Evolutionary conservation across 2,888 invertebrate species (phyloP).

Genomic region (Trichacis sp.): DNA sequence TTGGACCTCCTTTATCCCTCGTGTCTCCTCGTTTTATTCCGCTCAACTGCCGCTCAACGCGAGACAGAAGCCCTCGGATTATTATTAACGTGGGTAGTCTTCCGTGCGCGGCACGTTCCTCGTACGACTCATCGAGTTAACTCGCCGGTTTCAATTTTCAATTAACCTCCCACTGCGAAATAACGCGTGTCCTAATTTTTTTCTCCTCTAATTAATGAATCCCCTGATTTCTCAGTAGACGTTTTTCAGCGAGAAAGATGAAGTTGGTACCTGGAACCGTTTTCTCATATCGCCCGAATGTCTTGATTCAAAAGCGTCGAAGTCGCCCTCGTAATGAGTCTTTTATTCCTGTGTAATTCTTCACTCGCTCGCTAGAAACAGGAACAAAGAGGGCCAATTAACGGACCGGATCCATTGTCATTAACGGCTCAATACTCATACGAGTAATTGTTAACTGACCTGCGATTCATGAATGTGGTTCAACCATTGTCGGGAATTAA

Average conservation of each 20-base stretch:
- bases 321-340: not conserved
- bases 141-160: no score
- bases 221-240: no score
- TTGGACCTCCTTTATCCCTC: slow-evolving; percentile 36
- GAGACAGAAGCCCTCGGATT: slow-evolving; percentile 56
- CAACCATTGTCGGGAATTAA: no score
- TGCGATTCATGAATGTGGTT: no score
- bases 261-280: not conserved
- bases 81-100: slow-evolving; percentile 56
- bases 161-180: no score
- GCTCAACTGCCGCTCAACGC: slow-evolving; percentile 48
- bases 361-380: not conserved
- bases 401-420: not conserved
- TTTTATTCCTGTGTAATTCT: not conserved
- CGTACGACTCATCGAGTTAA: not conserved
- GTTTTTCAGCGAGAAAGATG: not conserved
- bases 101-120: slow-evolving; percentile 44
- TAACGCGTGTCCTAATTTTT: no score
- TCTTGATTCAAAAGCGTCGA: not conserved
- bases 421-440: not conserved
- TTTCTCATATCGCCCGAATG: not conserved
- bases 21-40: slow-evolving; percentile 52
- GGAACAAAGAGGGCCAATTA: not conserved
- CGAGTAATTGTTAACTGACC: no score
- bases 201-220: no score